Evolutionary conservation across 2,888 invertebrate species (phyloP), one percentile per base, ranked within the genome.

Genomic region (Sepiola atlantica): DNA sequence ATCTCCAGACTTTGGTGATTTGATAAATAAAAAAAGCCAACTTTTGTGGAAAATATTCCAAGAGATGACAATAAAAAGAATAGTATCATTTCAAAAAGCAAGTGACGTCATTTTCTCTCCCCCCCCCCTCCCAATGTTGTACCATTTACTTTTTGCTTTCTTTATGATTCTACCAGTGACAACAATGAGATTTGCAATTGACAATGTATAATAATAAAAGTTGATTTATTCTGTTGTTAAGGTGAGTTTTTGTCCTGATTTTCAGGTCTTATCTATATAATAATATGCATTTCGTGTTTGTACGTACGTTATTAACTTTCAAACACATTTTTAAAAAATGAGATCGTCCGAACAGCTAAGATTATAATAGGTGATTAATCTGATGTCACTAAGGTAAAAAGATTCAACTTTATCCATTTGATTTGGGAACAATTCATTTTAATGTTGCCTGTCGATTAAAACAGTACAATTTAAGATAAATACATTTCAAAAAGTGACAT

Each of bases 211-310:
- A 45, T 45, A 77, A 77, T 77, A 77, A 77, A 77, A 77, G n/a
- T 77, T 77, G 77, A 77, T 77, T 77, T n/a, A 77, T 32, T 77
- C 77, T 77, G 77, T n/a, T 77, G 77, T 77, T 77, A 77, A 77
- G 16, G n/a, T 18, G 16, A 77, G n/a, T n/a, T 77, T 32, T 77
- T 12, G 77, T 77, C 12, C 77, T 28, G 28, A 28, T 24, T 77
- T 28, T n/a, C 77, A 77, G 32, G 77, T 77, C 77, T 77, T 16
- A n/a, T 45, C 45, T 45, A n/a, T 45, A 45, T 45, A 45, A 4
- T 45, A 4, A 4, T 4, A 45, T 2, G 45, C 45, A 45, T 45
- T 45, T 45, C 45, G 8, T 45, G 45, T 8, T 45, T 8, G 8
- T 45, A 45, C 45, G 8, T 45, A 45, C 45, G 8, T 45, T 45